Evolutionary conservation across 92 coral and sea anemone genomes (phyloP).

Genomic region (Bergia puertoricense): DNA sequence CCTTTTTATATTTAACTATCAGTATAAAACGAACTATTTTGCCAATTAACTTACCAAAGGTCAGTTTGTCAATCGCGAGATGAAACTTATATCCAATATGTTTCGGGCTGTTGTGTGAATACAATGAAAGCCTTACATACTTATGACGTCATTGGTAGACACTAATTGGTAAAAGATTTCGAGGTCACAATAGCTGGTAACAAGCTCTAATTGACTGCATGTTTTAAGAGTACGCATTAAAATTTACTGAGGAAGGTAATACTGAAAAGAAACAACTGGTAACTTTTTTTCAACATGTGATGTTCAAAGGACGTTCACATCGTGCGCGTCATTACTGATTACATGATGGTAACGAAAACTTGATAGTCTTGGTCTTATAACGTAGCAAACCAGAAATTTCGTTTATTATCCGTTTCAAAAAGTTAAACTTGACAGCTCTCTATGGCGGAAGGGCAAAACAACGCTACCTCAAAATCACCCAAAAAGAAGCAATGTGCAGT

Average conservation of each 20-base stretch:
- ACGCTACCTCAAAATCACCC: conserved; percentile 35
- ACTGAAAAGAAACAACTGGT: not conserved
- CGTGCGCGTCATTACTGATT: not conserved
- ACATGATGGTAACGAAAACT: not conserved
- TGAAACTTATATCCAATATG: not conserved
- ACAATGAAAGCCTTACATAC: not conserved
- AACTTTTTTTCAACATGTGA: not conserved
- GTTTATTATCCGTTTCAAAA: not conserved
- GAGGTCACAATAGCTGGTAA: conserved; percentile 18
- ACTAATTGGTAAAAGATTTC: not conserved
- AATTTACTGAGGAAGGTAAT: not conserved
- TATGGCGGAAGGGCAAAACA: conserved; percentile 39
- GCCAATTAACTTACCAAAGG: not conserved
- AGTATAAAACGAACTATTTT: too few species aligned
- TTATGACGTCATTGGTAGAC: conserved; percentile 11
- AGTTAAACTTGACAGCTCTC: not conserved
- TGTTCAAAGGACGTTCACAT: too few species aligned
- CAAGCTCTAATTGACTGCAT: conserved; percentile 1
- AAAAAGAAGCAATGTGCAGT: conserved; percentile 33
- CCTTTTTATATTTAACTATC: too few species aligned
- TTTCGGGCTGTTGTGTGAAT: not conserved
- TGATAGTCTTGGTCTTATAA: not conserved
- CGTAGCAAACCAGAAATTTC: not conserved
- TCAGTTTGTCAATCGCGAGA: not conserved
- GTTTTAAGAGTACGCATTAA: not conserved